Percentiles rank a stretch among this genome's conserved stretches.
Conservation (phyloP, 2,113 vertebrate genomes). For the Corythaixoides concolor region DNA sequence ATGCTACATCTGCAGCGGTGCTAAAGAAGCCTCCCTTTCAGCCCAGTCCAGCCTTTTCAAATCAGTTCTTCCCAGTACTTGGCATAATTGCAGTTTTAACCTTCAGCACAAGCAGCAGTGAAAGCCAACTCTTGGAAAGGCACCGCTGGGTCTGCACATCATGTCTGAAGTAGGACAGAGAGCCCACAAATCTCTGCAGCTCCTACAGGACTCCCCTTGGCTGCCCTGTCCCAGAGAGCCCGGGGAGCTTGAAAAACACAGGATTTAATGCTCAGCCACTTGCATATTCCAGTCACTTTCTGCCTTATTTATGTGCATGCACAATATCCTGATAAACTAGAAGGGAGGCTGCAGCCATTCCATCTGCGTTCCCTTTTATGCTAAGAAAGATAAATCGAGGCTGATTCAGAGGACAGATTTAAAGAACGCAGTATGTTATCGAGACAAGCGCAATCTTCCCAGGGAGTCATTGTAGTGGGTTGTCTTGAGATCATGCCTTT, state of each 20-base stretch:
- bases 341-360: neutral
- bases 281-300: neutral
- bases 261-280: neutral
- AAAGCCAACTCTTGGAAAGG: neutral
- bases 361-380: slow-evolving; percentile 25
- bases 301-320: neutral
- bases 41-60: neutral
- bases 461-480: slow-evolving; percentile 24
- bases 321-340: slow-evolving; percentile 9
- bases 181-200: neutral
- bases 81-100: neutral
- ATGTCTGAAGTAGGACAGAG: neutral
- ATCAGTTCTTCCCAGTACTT: neutral
- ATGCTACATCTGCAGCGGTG: neutral
- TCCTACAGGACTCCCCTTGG: neutral
- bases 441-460: slow-evolving; percentile 58
- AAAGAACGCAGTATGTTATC: slow-evolving; percentile 35
- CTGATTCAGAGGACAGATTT: slow-evolving; percentile 61
- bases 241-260: neutral
- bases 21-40: neutral
- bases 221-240: neutral
- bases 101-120: neutral
- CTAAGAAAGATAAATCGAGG: slow-evolving; percentile 20
- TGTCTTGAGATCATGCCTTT: slow-evolving; percentile 37
- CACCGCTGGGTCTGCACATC: neutral